Percentiles rank a stretch among this genome's conserved stretches.
Evolutionary conservation across 2,113 vertebrate genomes (phyloP).

Genomic region (Pterocles burchelli): DNA sequence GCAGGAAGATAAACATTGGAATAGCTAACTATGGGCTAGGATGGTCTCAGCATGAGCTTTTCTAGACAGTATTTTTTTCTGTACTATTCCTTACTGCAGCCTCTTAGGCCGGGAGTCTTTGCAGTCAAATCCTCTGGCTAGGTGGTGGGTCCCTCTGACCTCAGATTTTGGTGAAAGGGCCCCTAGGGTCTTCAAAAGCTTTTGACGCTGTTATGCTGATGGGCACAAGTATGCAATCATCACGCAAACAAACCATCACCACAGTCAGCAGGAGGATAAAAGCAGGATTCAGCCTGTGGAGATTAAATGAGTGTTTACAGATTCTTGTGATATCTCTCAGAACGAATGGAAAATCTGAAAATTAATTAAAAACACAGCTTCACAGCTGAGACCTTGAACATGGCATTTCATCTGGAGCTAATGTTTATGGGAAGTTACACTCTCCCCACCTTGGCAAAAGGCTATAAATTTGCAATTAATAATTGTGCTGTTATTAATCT

Average conservation of each 20-base stretch:
- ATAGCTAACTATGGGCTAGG: background rate
- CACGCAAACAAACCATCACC: background rate
- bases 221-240: background rate
- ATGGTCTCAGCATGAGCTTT: background rate
- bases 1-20: background rate
- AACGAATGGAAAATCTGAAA: background rate
- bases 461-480: slow-evolving; percentile 27
- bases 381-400: slow-evolving; percentile 39
- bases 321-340: background rate
- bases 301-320: slow-evolving; percentile 6
- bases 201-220: background rate
- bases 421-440: slow-evolving; percentile 23
- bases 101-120: background rate
- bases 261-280: background rate
- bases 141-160: background rate
- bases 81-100: background rate
- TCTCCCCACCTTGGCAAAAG: background rate
- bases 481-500: slow-evolving; percentile 33
- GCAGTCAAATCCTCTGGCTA: background rate
- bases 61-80: background rate
- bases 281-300: background rate
- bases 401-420: slow-evolving; percentile 16
- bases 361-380: slow-evolving; percentile 51
- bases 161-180: background rate
- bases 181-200: background rate